These are phyloP conservation scores for Caranx ignobilis DNA, from an alignment of 2,113 vertebrate species.

Conservation along the genomic window DNA sequence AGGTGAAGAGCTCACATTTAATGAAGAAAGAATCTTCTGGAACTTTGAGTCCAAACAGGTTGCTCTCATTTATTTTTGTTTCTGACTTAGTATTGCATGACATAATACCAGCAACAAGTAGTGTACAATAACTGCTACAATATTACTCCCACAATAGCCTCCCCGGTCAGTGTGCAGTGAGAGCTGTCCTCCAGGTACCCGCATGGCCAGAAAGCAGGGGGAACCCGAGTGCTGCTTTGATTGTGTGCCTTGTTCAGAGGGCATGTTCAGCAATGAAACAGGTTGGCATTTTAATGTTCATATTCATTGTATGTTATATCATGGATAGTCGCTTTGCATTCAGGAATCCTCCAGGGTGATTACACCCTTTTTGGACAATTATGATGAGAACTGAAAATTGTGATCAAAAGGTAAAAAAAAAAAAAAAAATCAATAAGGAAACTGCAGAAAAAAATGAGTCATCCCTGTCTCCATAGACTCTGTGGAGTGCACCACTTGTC, in stretches of 20 bases:
- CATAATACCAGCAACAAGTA: not conserved
- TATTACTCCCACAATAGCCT: conserved; percentile 31
- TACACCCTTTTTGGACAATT: no score
- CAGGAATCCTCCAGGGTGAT: not conserved
- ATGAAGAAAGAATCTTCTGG: conserved; percentile 77
- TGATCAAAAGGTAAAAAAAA: not conserved
- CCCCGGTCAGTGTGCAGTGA: conserved; percentile 77
- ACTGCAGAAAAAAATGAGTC: not conserved
- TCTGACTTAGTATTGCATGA: not conserved
- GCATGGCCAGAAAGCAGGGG: conserved; percentile 80
- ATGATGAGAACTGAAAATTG: not conserved
- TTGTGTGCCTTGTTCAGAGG: conserved; percentile 85
- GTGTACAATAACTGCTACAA: not conserved
- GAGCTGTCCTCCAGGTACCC: conserved; percentile 82
- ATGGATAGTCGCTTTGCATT: not conserved
- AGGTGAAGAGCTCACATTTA: conserved; percentile 66
- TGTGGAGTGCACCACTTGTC: conserved; percentile 73
- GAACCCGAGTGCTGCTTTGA: conserved; percentile 85
- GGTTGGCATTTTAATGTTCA: conserved; percentile 55
- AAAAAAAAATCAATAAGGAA: not conserved
- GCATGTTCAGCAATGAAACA: conserved; percentile 77
- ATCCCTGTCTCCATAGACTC: conserved; percentile 52
- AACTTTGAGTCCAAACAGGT: conserved; percentile 57
- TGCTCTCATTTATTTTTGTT: conserved; percentile 7
- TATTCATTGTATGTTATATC: not conserved